phyloP scores from a whole-genome alignment of 1,140 invertebrate species.

The Eulimnadia texana region DNA sequence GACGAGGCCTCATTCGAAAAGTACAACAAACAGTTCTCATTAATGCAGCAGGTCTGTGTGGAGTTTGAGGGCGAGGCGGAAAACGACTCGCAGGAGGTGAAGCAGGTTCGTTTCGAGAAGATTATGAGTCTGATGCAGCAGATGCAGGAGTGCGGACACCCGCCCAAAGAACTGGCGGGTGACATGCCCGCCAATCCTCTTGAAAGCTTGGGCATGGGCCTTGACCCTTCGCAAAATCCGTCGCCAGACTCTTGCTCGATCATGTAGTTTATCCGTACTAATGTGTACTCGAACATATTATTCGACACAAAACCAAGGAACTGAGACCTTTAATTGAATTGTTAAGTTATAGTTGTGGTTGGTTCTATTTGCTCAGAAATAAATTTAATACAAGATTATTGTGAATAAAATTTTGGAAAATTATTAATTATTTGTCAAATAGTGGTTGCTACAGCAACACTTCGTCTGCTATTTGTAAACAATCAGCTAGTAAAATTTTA shows the following conservation, averaged over 20 bases:
- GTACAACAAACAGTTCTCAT: conserved; percentile 55
- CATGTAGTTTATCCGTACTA: background rate
- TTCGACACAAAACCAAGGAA: too few relatives aligned
- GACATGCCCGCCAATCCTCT: conserved; percentile 29
- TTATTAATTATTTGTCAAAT: too few relatives aligned
- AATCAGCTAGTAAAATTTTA: too few relatives aligned
- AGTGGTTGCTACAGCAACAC: too few relatives aligned
- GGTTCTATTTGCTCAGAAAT: too few relatives aligned
- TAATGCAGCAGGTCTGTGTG: conserved; percentile 55
- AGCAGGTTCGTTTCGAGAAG: conserved; percentile 57
- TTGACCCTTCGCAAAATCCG: background rate
- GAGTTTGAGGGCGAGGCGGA: conserved; percentile 61
- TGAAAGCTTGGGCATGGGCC: background rate
- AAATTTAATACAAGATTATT: too few relatives aligned
- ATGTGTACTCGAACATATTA: background rate
- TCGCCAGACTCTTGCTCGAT: background rate
- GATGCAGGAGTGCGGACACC: conserved; percentile 71
- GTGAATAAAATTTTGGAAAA: too few relatives aligned
- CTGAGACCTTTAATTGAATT: too few relatives aligned
- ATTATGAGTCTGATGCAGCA: conserved; percentile 69
- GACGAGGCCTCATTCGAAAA: conserved; percentile 43
- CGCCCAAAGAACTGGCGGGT: conserved; percentile 67
- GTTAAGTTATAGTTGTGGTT: too few relatives aligned
- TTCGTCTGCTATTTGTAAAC: too few relatives aligned
- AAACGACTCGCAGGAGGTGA: conserved; percentile 50